Base-by-base conservation (phyloP, 2,888 invertebrate genomes). In the Ormyrus pomaceus region DNA sequence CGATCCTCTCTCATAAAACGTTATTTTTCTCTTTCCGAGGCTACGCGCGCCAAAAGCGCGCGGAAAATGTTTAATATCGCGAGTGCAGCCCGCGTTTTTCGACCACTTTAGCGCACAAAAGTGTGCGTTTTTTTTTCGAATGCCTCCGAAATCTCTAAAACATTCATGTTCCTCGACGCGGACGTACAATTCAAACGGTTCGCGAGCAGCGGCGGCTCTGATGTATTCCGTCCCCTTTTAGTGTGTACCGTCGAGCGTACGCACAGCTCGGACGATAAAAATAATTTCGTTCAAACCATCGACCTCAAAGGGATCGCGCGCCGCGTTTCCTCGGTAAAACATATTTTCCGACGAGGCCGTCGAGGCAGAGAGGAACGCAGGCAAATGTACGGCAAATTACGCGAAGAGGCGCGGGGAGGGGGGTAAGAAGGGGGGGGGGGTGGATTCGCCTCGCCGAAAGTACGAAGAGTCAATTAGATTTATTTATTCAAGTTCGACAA, bases 271-370 rank as follows among this genome's bases (percentile, higher is more conserved):
- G 46, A 66, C 66, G 66, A 75, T 75, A 66, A 75, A 75, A 75
- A 75, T 75, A 75, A 75, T 75, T 75, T 65, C 53, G 59, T 45
- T 59, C 50, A 66, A 75, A 65, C 53, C 62, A 59, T 66, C 66
- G 45, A 48, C 59, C 55, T 59, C 59, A 58, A 66, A 58, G 75
- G 19, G 11, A 51, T 59, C 59, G 45, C 13, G 13, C 13, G n/a
- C 50, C 59, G 58, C 59, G 58, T 66, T 58, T 66, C 34, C 50
- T 51, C 19, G 8, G 46, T 13, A 55, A 73, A 55, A 8, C 10
- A 55, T 19, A 19, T 73, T 73, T 64, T 64, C 61, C 9, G 5
- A 11, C 53, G 45, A 51, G 50, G 19, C 10, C 46, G 19, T 6
- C 50, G n/a, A 71, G 50, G 56, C 9, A 34, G 66, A 45, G 53